These are phyloP conservation scores for Amphibalanus amphitrite DNA, from an alignment of 1,140 invertebrate genomes.

Conservation along the genomic window DNA sequence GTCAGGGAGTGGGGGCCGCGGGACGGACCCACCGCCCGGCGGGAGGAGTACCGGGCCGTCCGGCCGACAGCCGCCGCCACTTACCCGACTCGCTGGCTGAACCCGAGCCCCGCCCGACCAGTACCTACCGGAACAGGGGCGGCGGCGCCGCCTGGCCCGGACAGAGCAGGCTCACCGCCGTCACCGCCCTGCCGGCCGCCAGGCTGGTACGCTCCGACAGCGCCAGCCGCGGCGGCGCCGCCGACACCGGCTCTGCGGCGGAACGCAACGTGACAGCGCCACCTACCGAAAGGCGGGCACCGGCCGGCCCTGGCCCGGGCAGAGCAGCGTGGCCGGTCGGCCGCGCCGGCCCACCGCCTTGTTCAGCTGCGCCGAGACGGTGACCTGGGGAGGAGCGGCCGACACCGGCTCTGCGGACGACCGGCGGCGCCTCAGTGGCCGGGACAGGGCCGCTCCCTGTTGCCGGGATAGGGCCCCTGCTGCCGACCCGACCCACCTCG, in stretches of 20 bases:
- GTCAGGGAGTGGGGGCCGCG: no score
- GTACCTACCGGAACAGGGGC: background rate
- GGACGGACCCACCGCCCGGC: background rate
- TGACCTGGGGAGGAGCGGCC: background rate
- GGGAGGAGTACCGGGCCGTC: background rate
- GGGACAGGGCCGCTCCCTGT: background rate
- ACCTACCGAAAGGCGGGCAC: background rate
- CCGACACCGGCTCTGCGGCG: background rate
- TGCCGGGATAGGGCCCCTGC: background rate
- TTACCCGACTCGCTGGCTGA: background rate
- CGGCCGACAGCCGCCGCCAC: no score
- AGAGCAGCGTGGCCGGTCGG: background rate
- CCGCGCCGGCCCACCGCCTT: background rate
- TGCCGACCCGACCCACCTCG: background rate
- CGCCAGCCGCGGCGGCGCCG: background rate
- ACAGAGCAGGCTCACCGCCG: background rate
- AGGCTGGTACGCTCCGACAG: background rate
- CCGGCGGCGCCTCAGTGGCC: background rate
- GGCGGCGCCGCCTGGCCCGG: background rate
- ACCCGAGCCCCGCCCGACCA: background rate
- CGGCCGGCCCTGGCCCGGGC: background rate
- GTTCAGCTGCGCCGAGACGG: background rate
- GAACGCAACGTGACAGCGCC: background rate
- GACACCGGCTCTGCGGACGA: background rate
- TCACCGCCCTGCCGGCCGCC: background rate